Evolutionary conservation across 2,113 vertebrate genomes (phyloP), one percentile per base, ranked within the genome.

Genomic region (Perca schrenkii): DNA sequence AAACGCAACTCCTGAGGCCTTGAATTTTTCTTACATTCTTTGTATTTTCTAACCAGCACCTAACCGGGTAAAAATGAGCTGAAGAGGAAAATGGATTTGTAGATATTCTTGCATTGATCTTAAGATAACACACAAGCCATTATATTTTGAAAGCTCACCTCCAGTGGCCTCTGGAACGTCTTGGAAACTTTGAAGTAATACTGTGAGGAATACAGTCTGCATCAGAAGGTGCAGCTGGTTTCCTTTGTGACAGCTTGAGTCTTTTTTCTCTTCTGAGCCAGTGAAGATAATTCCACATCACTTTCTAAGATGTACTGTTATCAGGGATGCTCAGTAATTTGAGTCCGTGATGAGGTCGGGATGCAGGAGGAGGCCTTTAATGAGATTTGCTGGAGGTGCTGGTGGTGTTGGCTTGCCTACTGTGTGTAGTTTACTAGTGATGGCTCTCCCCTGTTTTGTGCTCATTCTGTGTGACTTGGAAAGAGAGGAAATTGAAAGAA

Each of bases 311-410:
- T 82, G 77, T 57, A 80, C 66, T 25, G 34, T 83, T 86, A 87
- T 88, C 86, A 73, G 72, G 43, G 72, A 79, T 68, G 80, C 77
- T 91, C 25, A 54, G 89, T 92, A 82, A 90, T 90, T 72, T 86
- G 81, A 92, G 86, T 83, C 84, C 1, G 77, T 64, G 88, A 89
- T 78, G 86, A 91, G 82, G 78, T 77, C 22, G 47, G 80, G 80
- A 76, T 86, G 79, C 79, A 77, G 79, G 52, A 31, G 58, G 77
- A 79, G 69, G 64, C 57, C 71, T 84, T 78, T 73, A 90, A 92
- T 92, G 83, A 92, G 87, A 75, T 91, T 84, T 87, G 50, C 74
- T 75, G 40, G 57, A 79, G 80, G 77, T 86, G 71, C 28, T 74
- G 56, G 70, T 76, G 72, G 21, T 82, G 69, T 76, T 50, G 43